Percentiles rank a stretch among this genome's conserved stretches.
Conservation (phyloP, 2,797 vertebrate genomes). For the Sebastes umbrosus region DNA sequence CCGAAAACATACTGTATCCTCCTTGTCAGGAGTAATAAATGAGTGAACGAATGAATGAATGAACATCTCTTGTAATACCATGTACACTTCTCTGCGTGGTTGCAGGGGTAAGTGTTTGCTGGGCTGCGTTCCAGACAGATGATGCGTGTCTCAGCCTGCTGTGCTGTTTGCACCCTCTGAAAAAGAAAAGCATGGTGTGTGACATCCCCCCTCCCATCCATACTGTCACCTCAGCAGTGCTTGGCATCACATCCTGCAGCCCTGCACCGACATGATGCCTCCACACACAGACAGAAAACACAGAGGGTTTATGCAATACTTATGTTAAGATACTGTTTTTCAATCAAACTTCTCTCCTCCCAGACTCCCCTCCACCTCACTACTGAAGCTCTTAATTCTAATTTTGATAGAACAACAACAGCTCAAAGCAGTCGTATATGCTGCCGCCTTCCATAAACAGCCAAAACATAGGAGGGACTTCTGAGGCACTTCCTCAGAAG, state of each 20-base stretch:
- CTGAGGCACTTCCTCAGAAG: conserved; percentile 38
- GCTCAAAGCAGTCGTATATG: conserved; percentile 41
- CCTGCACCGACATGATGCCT: conserved; percentile 1
- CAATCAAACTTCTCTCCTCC: background rate
- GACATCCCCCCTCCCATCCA: conserved; percentile 34
- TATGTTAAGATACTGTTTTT: conserved; percentile 6
- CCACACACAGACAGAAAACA: background rate
- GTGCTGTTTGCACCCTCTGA: conserved; percentile 44
- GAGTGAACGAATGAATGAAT: background rate
- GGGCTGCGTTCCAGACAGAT: conserved; percentile 56
- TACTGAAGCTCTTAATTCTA: conserved; percentile 17
- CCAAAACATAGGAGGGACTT: conserved; percentile 30
- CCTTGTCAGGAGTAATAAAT: background rate
- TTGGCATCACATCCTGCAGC: conserved; percentile 21
- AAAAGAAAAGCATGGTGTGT: conserved; percentile 23
- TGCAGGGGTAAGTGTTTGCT: conserved; percentile 45
- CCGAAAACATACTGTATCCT: background rate
- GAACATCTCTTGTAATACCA: conserved; percentile 26
- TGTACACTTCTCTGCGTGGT: conserved; percentile 28
- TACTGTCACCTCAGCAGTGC: conserved; percentile 48
- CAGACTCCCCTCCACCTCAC: background rate
- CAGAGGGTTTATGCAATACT: background rate
- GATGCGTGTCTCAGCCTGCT: conserved; percentile 56
- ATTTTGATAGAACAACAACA: conserved; percentile 54
- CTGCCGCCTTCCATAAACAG: conserved; percentile 27